Base-by-base conservation (phyloP, 2,888 invertebrate genomes). In the Podabrus alpinus region DNA sequence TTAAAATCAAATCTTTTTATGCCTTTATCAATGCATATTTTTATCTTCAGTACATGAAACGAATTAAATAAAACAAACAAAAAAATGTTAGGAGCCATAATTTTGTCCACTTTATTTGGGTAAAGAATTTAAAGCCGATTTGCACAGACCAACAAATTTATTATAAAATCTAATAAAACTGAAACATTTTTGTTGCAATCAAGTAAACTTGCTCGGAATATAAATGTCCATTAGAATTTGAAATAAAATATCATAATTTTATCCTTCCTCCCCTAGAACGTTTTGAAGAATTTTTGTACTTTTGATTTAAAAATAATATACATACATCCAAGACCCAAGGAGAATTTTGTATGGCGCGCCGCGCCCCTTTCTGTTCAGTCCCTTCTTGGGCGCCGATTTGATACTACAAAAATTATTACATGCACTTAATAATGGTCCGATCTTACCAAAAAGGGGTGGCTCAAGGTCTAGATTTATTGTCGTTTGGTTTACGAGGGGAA, bases 1-100 rank as follows among this genome's bases (percentile, higher is more conserved):
- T 64, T 64, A 64, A 64, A 64, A 64, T 64, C 62, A 64, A 64
- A 64, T 64, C 62, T 64, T 64, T 64, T 64, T 64, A 64, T n/a
- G n/a, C 21, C 21, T 64, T 64, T 64, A 64, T 64, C 62, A 21
- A 64, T 64, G 62, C 17, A 19, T 21, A 21, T 21, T 64, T 64
- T 19, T 64, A 19, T 64, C 21, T 13, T 64, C 62, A 15, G 62
- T 64, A 19, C 21, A 64, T 21, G 62, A n/a, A 64, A n/a, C 21
- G 21, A 19, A n/a, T 64, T 64, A n/a, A 9, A 64, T 64, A 13
- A 45, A 45, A 45, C 45, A 45, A 45, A 45, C 45, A n/a, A 45
- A 45, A 7, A 45, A 45, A 1, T 45, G 4, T n/a, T 7, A 0
- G n/a, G n/a, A 29, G 4, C n/a, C 45, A n/a, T 29, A n/a, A n/a